Evolutionary conservation across 2,113 vertebrate species (phyloP), one percentile per base, ranked within the genome.

Genomic region (Maccullochella peelii): DNA sequence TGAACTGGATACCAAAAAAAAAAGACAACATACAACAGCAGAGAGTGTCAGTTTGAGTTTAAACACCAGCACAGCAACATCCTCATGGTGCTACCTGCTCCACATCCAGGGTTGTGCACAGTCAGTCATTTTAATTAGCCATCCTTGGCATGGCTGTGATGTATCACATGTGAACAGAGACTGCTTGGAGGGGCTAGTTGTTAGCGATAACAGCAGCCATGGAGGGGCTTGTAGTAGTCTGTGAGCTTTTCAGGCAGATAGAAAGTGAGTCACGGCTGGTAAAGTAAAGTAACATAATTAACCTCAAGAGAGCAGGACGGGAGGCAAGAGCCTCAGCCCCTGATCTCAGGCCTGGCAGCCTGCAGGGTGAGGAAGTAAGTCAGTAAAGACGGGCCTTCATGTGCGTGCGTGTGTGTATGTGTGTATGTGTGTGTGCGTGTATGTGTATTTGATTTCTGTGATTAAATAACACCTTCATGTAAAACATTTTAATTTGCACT

Each of bases 211-310:
- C 86, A 79, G 86, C 86, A 86, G 79, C 87, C 52, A 61, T 66
- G 83, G 80, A 30, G 68, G 66, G 44, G 68, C 82, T 67, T 82
- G 81, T 79, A 86, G 70, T 74, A 40, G 80, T 83, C 69, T 61
- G 83, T 59, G 80, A 85, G 86, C 82, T 73, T 85, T 62, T 78
- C 78, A 84, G 86, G 71, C 84, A 86, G 80, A 86, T 66, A 87
- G 76, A 85, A 83, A 82, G 77, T 76, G 88, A 89, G 91, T 90
- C 91, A 88, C 80, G 90, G 92, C 86, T 94, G 92, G 87, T 91
- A 93, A 94, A 93, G 92, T 86, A 90, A 87, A n/a, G n/a, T n/a
- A n/a, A 92, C 84, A 91, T 95, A 95, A 96, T 95, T 94, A 94
- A 95, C 92, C 94, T 88, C 95, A 52, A 80, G 94, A 92, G 93